Conservation (phyloP, 1,140 invertebrate genomes). For the Lethrus apterus region DNA sequence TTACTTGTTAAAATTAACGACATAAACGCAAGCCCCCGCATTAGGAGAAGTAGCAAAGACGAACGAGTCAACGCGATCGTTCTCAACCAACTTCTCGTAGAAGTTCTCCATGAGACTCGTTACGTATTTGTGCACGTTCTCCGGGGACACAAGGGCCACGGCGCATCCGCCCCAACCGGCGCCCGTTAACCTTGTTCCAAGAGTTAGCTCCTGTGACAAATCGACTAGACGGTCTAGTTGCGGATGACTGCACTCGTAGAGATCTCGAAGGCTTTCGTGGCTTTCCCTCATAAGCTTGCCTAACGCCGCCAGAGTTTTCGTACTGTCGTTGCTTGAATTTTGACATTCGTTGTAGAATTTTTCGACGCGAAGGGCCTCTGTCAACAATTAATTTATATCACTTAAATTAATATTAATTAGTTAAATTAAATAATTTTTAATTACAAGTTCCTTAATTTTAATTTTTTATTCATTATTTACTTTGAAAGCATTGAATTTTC, state of each 20-base stretch:
- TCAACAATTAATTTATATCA: slow-evolving; percentile 19
- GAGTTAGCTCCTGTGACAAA: slow-evolving; percentile 60
- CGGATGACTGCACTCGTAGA: slow-evolving; percentile 93
- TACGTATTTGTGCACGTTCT: slow-evolving; percentile 62
- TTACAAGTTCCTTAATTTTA: too few relatives aligned
- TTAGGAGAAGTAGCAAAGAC: slow-evolving; percentile 52
- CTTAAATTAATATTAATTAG: background rate
- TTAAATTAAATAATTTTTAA: background rate
- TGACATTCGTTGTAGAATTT: slow-evolving; percentile 65
- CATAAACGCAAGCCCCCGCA: slow-evolving; percentile 42
- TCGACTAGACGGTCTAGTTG: slow-evolving; percentile 79
- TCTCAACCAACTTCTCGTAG: slow-evolving; percentile 48
- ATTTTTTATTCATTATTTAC: too few relatives aligned
- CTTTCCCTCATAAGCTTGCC: slow-evolving; percentile 84
- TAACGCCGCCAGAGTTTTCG: slow-evolving; percentile 49
- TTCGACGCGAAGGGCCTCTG: slow-evolving; percentile 74
- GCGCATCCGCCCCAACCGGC: slow-evolving; percentile 96
- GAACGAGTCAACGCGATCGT: slow-evolving; percentile 42
- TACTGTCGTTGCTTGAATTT: slow-evolving; percentile 44
- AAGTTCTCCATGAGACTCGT: slow-evolving; percentile 62
- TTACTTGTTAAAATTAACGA: too few relatives aligned
- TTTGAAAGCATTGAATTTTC: background rate
- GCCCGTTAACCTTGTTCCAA: slow-evolving; percentile 87
- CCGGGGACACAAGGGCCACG: slow-evolving; percentile 70
- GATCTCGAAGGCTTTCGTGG: slow-evolving; percentile 73